These are phyloP conservation scores for Danio rerio DNA, from an alignment of 2,113 vertebrate genomes.

Conservation along the genomic window DNA sequence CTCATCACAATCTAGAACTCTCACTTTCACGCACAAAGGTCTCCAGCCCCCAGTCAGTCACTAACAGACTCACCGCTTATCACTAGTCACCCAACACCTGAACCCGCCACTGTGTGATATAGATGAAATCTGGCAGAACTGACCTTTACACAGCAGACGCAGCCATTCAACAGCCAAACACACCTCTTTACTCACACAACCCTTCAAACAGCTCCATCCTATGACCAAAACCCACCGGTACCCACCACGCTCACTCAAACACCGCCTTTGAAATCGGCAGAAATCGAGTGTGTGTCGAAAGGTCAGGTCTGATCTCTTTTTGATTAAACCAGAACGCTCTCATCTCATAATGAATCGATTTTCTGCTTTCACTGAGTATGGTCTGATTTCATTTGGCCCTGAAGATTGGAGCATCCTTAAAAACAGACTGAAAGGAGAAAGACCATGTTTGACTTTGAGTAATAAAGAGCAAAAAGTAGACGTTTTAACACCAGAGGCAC, in stretches of 20 bases:
- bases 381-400: slow-evolving; percentile 32
- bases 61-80: slow-evolving; percentile 12
- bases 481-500: neutral
- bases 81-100: slow-evolving; percentile 31
- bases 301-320: slow-evolving; percentile 41
- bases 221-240: neutral
- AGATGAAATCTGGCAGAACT: slow-evolving; percentile 20
- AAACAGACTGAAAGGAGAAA: slow-evolving; percentile 1
- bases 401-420: neutral
- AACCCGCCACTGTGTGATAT: slow-evolving; percentile 19
- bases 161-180: slow-evolving; percentile 16
- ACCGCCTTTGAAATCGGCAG: neutral
- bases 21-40: slow-evolving; percentile 25
- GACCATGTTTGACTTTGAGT: neutral
- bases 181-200: slow-evolving; percentile 2
- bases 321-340: slow-evolving; percentile 32
- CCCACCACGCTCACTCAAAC: slow-evolving; percentile 14
- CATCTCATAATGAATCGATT: slow-evolving; percentile 21
- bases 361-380: neutral
- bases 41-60: neutral
- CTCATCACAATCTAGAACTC: neutral
- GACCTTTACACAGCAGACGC: slow-evolving; percentile 29
- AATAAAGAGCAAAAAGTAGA: neutral
- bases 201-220: slow-evolving; percentile 1
- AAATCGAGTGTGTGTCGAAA: neutral